Percentiles rank a stretch among this genome's conserved stretches.
Conservation (phyloP, 2,888 invertebrate species). For the Rosalia funebris region DNA sequence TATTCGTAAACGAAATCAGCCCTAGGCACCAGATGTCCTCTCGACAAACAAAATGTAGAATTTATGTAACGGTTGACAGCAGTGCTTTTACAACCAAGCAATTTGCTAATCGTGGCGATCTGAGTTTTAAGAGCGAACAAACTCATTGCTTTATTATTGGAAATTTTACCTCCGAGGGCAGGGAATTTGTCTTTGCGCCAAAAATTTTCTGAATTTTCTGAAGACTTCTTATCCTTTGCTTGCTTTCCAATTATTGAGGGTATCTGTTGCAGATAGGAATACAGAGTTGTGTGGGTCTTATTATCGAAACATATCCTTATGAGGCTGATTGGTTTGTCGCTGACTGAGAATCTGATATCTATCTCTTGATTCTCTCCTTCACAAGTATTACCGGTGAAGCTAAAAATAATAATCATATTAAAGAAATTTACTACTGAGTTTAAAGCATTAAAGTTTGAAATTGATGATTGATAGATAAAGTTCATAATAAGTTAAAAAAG, state of each 20-base stretch:
- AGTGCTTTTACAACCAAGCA: conserved; percentile 43
- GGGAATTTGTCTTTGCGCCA: conserved; percentile 67
- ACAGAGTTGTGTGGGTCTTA: conserved; percentile 65
- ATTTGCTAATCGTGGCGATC: conserved; percentile 24
- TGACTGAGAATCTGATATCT: conserved; percentile 66
- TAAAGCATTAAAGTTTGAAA: not conserved
- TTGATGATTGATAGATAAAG: not conserved
- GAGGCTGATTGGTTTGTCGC: conserved; percentile 64
- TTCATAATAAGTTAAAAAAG: too few relatives aligned
- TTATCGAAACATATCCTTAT: conserved; percentile 69
- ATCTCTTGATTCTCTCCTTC: conserved; percentile 61
- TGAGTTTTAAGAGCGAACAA: conserved; percentile 8
- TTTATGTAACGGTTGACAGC: conserved; percentile 47
- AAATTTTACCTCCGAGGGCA: conserved; percentile 38
- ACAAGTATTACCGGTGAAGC: conserved; percentile 64
- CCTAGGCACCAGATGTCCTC: conserved; percentile 68
- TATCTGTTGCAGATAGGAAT: conserved; percentile 66
- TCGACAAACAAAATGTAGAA: conserved; percentile 55
- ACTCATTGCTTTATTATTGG: conserved; percentile 8
- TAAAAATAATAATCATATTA: conserved; percentile 41
- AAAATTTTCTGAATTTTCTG: conserved; percentile 64
- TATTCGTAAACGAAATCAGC: conserved; percentile 66
- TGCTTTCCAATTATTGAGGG: conserved; percentile 65
- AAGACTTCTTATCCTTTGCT: too few relatives aligned
- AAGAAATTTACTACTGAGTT: not conserved